phyloP scores from a whole-genome alignment of 2,113 vertebrate species.

The Planiliza haematocheilus region DNA sequence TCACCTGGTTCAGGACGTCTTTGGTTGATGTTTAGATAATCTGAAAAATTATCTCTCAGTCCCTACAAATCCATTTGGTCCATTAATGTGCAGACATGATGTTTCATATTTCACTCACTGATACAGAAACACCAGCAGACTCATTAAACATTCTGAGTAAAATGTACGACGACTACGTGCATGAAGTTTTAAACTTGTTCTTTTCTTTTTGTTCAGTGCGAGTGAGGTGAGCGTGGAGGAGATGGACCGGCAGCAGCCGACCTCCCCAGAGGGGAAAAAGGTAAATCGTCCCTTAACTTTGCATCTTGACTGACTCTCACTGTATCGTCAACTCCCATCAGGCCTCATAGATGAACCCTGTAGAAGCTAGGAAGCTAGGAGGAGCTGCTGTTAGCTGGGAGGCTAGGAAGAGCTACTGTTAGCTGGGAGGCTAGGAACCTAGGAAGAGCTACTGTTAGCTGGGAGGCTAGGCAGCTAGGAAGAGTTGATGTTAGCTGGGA shows the following conservation, averaged over 20 bases:
- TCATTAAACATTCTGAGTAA: not conserved
- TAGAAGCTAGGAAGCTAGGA: too few species aligned
- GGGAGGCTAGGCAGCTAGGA: too few species aligned
- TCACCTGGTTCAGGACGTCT: too few species aligned
- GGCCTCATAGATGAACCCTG: constrained; percentile 3
- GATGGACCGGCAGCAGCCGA: constrained; percentile 74
- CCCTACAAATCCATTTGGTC: not conserved
- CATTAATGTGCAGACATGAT: not conserved
- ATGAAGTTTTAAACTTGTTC: not conserved
- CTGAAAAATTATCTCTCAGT: constrained; percentile 24
- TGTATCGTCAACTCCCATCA: not conserved
- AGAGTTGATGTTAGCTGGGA: too few species aligned
- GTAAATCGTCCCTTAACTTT: constrained; percentile 66
- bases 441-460: too few species aligned
- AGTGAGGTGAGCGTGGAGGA: constrained; percentile 88
- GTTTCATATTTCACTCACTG: not conserved
- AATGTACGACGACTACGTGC: not conserved
- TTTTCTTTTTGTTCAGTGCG: constrained; percentile 73
- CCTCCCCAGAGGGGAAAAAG: constrained; percentile 86
- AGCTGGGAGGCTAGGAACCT: too few species aligned
- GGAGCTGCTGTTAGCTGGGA: too few species aligned
- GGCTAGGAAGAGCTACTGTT: too few species aligned
- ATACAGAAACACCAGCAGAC: not conserved
- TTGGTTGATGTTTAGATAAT: too few species aligned
- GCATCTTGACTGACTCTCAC: too few species aligned